Base-by-base conservation (phyloP, 2,797 vertebrate species). In the Enteromius trimaculatus region DNA sequence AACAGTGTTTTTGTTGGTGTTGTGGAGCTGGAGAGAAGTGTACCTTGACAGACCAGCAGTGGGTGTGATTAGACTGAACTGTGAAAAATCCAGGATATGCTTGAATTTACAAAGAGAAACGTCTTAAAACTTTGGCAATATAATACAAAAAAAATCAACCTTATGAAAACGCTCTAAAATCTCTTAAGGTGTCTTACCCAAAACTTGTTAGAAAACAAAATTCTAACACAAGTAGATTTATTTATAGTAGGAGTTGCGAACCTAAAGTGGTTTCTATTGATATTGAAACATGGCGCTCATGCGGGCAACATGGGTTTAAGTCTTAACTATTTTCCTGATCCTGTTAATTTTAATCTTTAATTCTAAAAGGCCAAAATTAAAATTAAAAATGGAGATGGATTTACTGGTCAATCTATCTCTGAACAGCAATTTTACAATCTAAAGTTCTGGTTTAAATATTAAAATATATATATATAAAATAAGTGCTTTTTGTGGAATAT, bases 11-110 rank as follows among this genome's bases (percentile, higher is more conserved):
- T 47, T 37, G 26, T 47, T 26, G 11, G 55, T 21, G 31, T 37
- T 19, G 26, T 58, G 23, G n/a, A 55, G 34, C 51, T 31, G n/a
- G 23, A 39, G 6, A 34, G 68, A 21, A 6, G 1, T 51, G 14
- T n/a, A 29, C 58, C 8, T 37, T 34, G 21, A 49, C 31, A 80
- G 53, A 80, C 68, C 53, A 62, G 79, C 53, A 47, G 55, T 72
- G 68, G 14, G 34, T 71, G 7, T 37, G 72, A 55, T 74, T 17
- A 34, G 21, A 49, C 16, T 42, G 37, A 66, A 66, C 80, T 82
- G 80, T 82, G 80, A 82, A 82, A 37, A 55, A 76, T 76, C 62
- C 80, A 76, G 53, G 47, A 39, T 44, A 81, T 77, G 65, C 77
- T 75, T 55, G 51, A 76, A 77, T 68, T 71, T 44, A 49, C 70